Evolutionary conservation across 2,113 vertebrate species (phyloP).

Genomic region (Syngnathus scovelli): DNA sequence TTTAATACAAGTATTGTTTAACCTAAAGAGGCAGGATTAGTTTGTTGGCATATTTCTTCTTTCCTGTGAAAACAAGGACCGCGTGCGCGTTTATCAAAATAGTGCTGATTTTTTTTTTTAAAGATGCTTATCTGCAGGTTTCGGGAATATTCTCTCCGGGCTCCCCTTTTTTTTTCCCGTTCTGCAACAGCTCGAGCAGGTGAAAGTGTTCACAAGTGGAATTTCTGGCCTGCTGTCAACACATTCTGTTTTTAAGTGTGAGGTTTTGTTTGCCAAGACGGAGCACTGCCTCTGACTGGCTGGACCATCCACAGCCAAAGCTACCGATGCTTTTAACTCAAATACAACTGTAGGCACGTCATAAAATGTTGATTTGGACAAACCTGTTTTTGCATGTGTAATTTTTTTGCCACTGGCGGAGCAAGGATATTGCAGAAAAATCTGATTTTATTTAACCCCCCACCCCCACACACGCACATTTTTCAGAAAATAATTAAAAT

Average conservation of each 20-base stretch:
- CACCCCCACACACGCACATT: too few species aligned
- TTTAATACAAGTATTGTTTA: background rate
- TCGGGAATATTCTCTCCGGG: slow-evolving; percentile 8
- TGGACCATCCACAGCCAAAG: slow-evolving; percentile 2
- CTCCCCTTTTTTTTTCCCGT: background rate
- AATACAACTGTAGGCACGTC: background rate
- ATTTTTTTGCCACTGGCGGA: too few species aligned
- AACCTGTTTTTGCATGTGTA: background rate
- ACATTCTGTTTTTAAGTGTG: slow-evolving; percentile 45
- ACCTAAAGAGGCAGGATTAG: background rate
- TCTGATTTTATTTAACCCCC: too few species aligned
- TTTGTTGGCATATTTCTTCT: background rate
- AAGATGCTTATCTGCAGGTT: slow-evolving; percentile 16
- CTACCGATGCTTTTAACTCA: slow-evolving; percentile 2
- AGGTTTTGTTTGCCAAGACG: slow-evolving; percentile 25
- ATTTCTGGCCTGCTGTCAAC: slow-evolving; percentile 57
- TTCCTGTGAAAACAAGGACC: background rate
- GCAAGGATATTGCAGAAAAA: too few species aligned
- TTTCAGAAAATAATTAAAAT: too few species aligned
- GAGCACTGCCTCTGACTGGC: slow-evolving; percentile 15
- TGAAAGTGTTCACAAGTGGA: slow-evolving; percentile 59
- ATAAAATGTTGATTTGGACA: background rate
- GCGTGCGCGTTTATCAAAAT: background rate
- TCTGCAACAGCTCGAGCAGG: slow-evolving; percentile 46
- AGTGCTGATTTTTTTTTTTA: background rate